Conservation (phyloP, 2,888 invertebrate species). For the Nomada fucata region DNA sequence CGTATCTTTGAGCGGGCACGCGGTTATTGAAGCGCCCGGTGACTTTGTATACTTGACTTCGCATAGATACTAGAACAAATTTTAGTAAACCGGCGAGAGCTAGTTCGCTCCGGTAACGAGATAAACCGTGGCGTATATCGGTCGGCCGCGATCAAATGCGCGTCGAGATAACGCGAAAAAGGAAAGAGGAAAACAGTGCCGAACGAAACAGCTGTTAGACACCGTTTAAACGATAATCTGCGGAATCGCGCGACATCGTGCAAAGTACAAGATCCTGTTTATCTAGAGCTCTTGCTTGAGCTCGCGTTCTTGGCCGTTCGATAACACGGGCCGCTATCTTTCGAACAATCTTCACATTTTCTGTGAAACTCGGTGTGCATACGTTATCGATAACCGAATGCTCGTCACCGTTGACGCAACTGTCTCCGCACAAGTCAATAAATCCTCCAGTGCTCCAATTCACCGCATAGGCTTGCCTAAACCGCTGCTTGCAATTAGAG, state of each 20-base stretch:
- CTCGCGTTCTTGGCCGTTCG: conserved; percentile 42
- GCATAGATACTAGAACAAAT: conserved; percentile 5
- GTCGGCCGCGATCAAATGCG: conserved; percentile 12
- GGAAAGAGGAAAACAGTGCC: conserved; percentile 9
- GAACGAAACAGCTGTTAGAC: conserved; percentile 40
- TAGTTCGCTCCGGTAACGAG: conserved; percentile 12
- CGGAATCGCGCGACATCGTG: conserved; percentile 57
- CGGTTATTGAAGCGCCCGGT: conserved; percentile 1
- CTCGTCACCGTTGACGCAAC: not conserved
- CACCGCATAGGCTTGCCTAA: no score
- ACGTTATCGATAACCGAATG: conserved; percentile 6
- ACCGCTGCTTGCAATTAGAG: not conserved
- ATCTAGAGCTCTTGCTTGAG: conserved; percentile 14
- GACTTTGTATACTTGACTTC: not conserved
- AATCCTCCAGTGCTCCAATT: not conserved
- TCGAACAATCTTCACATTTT: not conserved
- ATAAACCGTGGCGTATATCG: conserved; percentile 52
- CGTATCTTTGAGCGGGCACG: no score
- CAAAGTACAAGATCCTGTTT: conserved; percentile 59
- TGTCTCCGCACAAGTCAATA: not conserved
- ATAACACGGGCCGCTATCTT: conserved; percentile 39
- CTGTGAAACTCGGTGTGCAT: not conserved
- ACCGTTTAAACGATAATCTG: conserved; percentile 64
- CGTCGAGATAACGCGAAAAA: conserved; percentile 5
- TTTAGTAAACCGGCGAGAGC: conserved; percentile 14